Conservation (phyloP, 1,140 invertebrate species). For the Ridgeia piscesae region DNA sequence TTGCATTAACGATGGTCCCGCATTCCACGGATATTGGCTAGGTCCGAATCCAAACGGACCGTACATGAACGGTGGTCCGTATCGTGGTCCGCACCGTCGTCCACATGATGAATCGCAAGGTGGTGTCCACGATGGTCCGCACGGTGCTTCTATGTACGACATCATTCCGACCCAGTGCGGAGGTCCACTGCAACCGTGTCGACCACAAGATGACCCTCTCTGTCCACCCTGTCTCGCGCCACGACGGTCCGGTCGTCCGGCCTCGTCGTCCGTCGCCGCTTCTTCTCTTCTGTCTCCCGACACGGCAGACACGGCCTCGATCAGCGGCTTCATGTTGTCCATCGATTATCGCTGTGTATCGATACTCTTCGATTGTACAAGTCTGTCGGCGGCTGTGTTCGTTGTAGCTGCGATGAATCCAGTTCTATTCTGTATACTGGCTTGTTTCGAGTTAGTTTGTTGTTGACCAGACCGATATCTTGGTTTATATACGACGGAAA, state of each 20-base stretch:
- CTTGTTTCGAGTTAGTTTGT: neutral
- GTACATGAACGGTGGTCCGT: too few species aligned
- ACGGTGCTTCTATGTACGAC: neutral
- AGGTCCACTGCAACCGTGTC: neutral
- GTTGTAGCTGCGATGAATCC: neutral
- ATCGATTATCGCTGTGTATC: neutral
- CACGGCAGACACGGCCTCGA: neutral
- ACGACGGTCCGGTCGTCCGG: neutral
- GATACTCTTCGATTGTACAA: neutral
- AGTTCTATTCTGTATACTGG: neutral
- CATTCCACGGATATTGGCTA: too few species aligned
- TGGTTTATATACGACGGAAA: neutral
- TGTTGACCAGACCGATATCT: neutral
- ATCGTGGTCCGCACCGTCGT: neutral
- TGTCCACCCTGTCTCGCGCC: neutral
- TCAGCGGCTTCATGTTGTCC: neutral
- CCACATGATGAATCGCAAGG: too few species aligned
- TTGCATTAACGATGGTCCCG: neutral
- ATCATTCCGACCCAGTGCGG: neutral
- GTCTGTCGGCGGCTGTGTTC: neutral
- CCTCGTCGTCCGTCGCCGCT: neutral
- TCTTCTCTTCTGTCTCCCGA: neutral
- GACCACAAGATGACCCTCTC: neutral
- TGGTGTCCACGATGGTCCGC: too few species aligned
- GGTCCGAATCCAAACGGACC: too few species aligned